A percentile compares a stretch with the other conserved stretches of the same genome.
Conservation (phyloP, 92 coral and sea anemone species). For the Porites evermanni region DNA sequence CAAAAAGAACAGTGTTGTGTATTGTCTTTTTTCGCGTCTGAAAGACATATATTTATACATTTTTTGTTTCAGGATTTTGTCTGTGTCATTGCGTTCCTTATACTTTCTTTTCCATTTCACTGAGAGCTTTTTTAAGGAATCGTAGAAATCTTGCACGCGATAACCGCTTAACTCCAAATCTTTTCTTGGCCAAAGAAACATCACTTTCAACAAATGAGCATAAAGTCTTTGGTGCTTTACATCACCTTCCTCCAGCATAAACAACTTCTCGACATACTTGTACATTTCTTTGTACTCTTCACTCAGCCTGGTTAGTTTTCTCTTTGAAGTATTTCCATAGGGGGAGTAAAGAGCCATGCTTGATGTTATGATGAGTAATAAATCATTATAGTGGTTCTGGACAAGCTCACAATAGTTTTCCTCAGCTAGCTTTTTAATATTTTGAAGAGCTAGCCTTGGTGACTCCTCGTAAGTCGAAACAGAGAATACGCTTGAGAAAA, state of each 20-base stretch:
- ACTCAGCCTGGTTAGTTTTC: not conserved
- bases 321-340: not conserved
- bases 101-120: slow-evolving; percentile 5
- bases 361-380: slow-evolving; percentile 11
- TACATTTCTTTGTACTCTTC: slow-evolving; percentile 8
- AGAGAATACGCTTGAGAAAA: slow-evolving; percentile 41
- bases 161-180: slow-evolving; percentile 26
- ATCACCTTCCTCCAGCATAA: not conserved
- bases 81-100: not conserved
- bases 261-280: slow-evolving; percentile 1
- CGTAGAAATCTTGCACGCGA: slow-evolving; percentile 22
- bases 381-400: not conserved
- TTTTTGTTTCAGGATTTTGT: not conserved
- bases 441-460: not conserved
- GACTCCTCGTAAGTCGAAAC: not conserved
- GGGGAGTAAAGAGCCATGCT: slow-evolving; percentile 35
- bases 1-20: slow-evolving; percentile 27
- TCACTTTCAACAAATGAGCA: slow-evolving; percentile 48
- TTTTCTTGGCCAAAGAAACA: slow-evolving; percentile 63
- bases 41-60: slow-evolving; percentile 17
- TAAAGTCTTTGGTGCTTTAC: slow-evolving; percentile 21
- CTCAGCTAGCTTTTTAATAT: not conserved
- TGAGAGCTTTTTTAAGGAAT: not conserved
- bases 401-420: not conserved
- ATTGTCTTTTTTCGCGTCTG: not conserved